phyloP scores from a whole-genome alignment of 2,888 invertebrate species.

The Megastigmus dorsalis region DNA sequence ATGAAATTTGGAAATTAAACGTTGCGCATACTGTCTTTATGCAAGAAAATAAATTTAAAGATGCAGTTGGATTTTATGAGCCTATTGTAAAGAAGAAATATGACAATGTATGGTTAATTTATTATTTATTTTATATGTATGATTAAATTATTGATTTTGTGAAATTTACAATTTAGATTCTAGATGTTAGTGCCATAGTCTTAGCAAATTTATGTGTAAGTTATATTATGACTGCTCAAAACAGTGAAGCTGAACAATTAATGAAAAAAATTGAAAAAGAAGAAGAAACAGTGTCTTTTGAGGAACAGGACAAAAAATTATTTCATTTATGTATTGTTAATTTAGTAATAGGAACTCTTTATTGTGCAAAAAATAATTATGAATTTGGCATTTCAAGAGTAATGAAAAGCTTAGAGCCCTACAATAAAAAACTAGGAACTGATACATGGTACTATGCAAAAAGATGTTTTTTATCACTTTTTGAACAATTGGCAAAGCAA shows the following conservation, averaged over 20 bases:
- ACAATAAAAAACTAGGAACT: constrained; percentile 94
- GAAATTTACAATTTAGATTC: constrained; percentile 77
- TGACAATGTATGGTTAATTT: constrained; percentile 83
- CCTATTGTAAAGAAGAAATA: constrained; percentile 97
- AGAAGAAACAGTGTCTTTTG: constrained; percentile 93
- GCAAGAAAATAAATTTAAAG: constrained; percentile 99
- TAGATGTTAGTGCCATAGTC: constrained; percentile 97
- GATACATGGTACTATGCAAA: constrained; percentile 99
- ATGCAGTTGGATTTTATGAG: constrained; percentile 98
- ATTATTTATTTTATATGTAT: constrained; percentile 30
- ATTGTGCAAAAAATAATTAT: constrained; percentile 98
- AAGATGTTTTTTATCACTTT: constrained; percentile 93
- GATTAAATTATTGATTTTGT: constrained; percentile 22
- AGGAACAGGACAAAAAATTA: constrained; percentile 94
- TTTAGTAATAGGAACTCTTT: constrained; percentile 97
- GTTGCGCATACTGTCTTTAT: constrained; percentile 99
- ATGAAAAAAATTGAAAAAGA: constrained; percentile 99
- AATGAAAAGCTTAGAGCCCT: constrained; percentile 96
- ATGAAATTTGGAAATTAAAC: constrained; percentile 97
- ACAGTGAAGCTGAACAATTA: constrained; percentile 98
- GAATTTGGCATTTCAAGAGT: constrained; percentile 98
- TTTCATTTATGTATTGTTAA: constrained; percentile 99
- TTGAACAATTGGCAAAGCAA: constrained; percentile 93
- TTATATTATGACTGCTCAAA: constrained; percentile 99
- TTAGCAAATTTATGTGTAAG: constrained; percentile 98